These are phyloP conservation scores for Corythoichthys intestinalis DNA, from an alignment of 2,113 vertebrate genomes.

Conservation along the genomic window DNA sequence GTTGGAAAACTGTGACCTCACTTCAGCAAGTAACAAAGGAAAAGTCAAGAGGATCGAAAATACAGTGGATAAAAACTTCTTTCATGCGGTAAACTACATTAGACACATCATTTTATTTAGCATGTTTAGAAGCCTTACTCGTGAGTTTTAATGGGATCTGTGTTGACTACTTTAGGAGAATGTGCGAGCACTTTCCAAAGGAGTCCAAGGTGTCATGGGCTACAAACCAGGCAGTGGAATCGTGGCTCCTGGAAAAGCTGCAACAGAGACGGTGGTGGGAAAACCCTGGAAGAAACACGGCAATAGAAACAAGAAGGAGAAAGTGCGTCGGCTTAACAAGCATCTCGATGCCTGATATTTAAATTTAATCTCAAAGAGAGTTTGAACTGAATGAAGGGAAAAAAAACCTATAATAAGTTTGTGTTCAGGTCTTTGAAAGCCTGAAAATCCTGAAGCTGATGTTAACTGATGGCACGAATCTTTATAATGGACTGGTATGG, in stretches of 20 bases:
- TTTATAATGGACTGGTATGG: slow-evolving; percentile 1
- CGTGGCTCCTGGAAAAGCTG: slow-evolving; percentile 20
- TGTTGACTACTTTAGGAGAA: slow-evolving; percentile 77
- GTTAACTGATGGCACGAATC: neutral
- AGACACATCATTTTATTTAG: neutral
- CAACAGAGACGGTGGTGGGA: slow-evolving; percentile 49
- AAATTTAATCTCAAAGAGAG: slow-evolving; percentile 16
- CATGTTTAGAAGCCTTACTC: neutral
- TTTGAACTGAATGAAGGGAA: slow-evolving; percentile 19
- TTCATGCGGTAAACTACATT: slow-evolving; percentile 81
- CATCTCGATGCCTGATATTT: slow-evolving; percentile 85
- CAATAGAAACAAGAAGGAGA: slow-evolving; percentile 95
- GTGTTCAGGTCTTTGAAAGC: neutral
- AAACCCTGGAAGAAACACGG: slow-evolving; percentile 98
- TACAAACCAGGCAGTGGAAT: slow-evolving; percentile 77
- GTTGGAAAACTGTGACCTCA: neutral
- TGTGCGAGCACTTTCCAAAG: slow-evolving; percentile 84
- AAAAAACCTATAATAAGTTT: slow-evolving; percentile 21
- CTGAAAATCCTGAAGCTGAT: slow-evolving; percentile 13
- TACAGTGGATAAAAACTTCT: slow-evolving; percentile 88
- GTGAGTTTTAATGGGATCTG: neutral
- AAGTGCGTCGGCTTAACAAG: slow-evolving; percentile 83
- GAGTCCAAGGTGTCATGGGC: slow-evolving; percentile 86
- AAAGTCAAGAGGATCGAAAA: slow-evolving; percentile 86
- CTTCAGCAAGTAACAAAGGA: slow-evolving; percentile 35